A percentile compares a stretch with the other conserved stretches of the same genome.
These are phyloP conservation scores for Pocillopora verrucosa DNA, from an alignment of 64 coral and sea anemone species.

Conservation along the genomic window DNA sequence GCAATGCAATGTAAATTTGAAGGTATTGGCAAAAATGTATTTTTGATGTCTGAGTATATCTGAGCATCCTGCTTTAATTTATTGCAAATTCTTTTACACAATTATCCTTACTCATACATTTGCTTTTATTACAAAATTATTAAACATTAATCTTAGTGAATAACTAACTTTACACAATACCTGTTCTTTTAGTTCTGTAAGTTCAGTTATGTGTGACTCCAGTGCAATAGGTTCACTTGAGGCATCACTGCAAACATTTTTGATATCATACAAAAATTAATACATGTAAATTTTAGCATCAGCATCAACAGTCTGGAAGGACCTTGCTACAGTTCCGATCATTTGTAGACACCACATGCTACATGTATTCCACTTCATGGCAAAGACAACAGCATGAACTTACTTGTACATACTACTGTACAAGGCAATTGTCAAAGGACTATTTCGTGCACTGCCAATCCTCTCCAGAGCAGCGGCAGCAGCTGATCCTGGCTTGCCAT, in stretches of 20 bases:
- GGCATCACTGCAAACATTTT: constrained; percentile 55
- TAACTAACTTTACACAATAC: constrained; percentile 9
- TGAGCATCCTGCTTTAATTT: too few relatives aligned
- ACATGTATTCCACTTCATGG: too few relatives aligned
- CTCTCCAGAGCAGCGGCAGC: constrained; percentile 62
- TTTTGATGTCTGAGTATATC: too few relatives aligned
- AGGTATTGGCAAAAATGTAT: too few relatives aligned
- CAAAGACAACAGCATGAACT: neutral
- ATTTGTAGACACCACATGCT: too few relatives aligned
- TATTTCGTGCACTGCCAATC: constrained; percentile 44
- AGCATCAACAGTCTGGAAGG: too few relatives aligned
- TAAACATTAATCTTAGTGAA: neutral
- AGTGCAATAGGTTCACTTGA: constrained; percentile 65
- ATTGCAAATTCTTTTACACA: too few relatives aligned
- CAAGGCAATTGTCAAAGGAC: constrained; percentile 58
- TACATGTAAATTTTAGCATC: neutral
- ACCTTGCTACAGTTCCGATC: too few relatives aligned
- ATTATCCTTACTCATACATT: too few relatives aligned
- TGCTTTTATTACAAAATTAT: too few relatives aligned
- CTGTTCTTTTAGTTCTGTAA: constrained; percentile 94
- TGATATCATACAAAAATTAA: neutral
- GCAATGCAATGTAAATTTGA: too few relatives aligned
- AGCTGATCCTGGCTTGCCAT: constrained; percentile 38
- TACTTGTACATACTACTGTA: constrained; percentile 73
- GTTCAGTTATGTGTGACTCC: constrained; percentile 88